Evolutionary conservation across 2,113 vertebrate species (phyloP).

Genomic region (Leuciscus idus): DNA sequence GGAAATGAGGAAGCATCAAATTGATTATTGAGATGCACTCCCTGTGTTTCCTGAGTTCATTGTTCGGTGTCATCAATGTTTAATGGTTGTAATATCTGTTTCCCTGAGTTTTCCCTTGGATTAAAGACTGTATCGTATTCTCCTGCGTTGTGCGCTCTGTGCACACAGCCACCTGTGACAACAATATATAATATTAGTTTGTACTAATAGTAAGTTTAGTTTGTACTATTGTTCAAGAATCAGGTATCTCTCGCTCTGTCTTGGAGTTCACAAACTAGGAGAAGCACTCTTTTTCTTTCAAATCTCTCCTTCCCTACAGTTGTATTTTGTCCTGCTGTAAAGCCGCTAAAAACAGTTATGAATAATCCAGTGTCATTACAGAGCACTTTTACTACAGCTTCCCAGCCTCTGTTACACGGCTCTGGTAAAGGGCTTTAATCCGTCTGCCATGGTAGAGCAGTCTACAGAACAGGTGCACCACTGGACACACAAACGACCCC

Average conservation of each 20-base stretch:
- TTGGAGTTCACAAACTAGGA: not conserved
- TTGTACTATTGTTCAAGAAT: not conserved
- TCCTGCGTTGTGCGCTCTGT: too few relatives aligned
- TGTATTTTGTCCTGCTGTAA: constrained; percentile 40
- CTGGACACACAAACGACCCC: constrained; percentile 45
- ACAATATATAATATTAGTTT: not conserved
- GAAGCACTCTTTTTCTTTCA: constrained; percentile 5
- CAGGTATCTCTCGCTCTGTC: not conserved
- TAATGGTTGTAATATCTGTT: too few relatives aligned
- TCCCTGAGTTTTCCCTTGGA: too few relatives aligned
- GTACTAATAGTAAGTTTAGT: too few relatives aligned
- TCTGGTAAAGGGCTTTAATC: constrained; percentile 53
- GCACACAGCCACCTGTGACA: too few relatives aligned
- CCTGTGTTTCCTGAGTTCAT: too few relatives aligned
- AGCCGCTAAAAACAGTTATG: constrained; percentile 27
- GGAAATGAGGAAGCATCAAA: too few relatives aligned
- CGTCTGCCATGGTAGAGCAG: constrained; percentile 54
- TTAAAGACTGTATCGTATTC: too few relatives aligned
- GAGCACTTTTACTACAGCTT: constrained; percentile 38
- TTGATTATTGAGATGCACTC: too few relatives aligned
- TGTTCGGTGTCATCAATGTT: too few relatives aligned
- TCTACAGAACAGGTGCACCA: constrained; percentile 70
- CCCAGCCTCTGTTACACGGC: constrained; percentile 58
- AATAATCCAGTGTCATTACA: constrained; percentile 18
- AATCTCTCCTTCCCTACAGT: not conserved